These are phyloP conservation scores for Drosophila gaucha DNA, from an alignment of 2,888 invertebrate genomes.

Conservation along the genomic window DNA sequence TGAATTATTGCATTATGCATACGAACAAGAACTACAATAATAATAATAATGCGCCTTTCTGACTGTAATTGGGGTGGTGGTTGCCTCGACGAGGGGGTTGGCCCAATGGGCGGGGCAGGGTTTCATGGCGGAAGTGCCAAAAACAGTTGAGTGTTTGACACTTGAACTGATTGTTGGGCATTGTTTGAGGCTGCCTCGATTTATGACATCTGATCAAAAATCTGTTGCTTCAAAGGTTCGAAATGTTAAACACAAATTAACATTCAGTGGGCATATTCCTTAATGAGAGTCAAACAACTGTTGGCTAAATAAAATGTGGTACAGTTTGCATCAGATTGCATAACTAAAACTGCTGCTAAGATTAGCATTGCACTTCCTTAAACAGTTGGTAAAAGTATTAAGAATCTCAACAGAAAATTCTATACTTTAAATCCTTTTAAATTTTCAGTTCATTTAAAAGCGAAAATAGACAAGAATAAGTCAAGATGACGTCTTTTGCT, in stretches of 20 bases:
- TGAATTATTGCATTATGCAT: slow-evolving; percentile 69
- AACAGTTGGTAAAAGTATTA: slow-evolving; percentile 1
- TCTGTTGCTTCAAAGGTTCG: no score
- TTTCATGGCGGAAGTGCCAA: slow-evolving; percentile 26
- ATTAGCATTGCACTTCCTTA: no score
- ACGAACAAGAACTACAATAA: slow-evolving; percentile 18
- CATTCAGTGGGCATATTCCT: background rate
- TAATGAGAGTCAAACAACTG: background rate
- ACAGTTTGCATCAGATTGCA: no score
- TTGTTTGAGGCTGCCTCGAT: slow-evolving; percentile 25
- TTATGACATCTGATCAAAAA: slow-evolving; percentile 16
- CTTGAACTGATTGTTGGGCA: slow-evolving; percentile 60
- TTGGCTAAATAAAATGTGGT: background rate
- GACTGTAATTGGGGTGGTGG: slow-evolving; percentile 29
- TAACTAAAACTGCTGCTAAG: no score
- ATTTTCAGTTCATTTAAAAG: slow-evolving; percentile 10
- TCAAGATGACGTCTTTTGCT: slow-evolving; percentile 1
- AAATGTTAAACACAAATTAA: slow-evolving; percentile 5
- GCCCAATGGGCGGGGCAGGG: slow-evolving; percentile 34
- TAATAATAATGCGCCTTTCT: slow-evolving; percentile 44
- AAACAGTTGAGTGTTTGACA: slow-evolving; percentile 51
- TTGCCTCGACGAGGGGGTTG: background rate
- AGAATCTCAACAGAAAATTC: no score
- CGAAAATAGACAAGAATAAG: background rate
- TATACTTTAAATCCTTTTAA: slow-evolving; percentile 37